A percentile compares a stretch with the other conserved stretches of the same genome.
phyloP scores from a whole-genome alignment of 2,113 vertebrate species.

The Fregata magnificens region DNA sequence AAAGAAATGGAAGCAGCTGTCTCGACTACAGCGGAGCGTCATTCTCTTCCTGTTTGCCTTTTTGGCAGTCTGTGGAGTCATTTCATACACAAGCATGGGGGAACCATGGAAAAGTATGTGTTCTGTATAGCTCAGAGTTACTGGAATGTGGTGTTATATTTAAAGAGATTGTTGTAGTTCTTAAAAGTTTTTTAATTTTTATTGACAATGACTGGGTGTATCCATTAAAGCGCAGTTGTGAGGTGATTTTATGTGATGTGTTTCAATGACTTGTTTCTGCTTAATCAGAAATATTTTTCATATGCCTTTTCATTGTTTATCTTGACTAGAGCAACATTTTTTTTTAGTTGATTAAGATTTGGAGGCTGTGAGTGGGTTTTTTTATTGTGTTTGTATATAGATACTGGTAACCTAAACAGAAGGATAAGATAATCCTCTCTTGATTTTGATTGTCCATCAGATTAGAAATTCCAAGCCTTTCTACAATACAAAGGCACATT shows the following conservation, averaged over 20 bases:
- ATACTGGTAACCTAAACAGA: not conserved
- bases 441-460: not conserved
- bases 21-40: slow-evolving; percentile 86
- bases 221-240: not conserved
- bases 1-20: slow-evolving; percentile 96
- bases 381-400: not conserved
- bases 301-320: not conserved
- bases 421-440: not conserved
- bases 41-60: slow-evolving; percentile 82
- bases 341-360: not conserved
- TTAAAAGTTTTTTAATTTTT: not conserved
- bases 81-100: slow-evolving; percentile 71
- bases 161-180: not conserved
- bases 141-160: not conserved
- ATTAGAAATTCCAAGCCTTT: not conserved
- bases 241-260: not conserved
- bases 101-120: slow-evolving; percentile 81
- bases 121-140: not conserved
- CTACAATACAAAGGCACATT: not conserved
- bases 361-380: not conserved
- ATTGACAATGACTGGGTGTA: not conserved
- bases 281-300: not conserved
- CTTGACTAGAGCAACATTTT: not conserved
- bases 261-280: not conserved
- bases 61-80: slow-evolving; percentile 77